Evolutionary conservation across 2,113 vertebrate species (phyloP).

Genomic region (Stercorarius parasiticus): DNA sequence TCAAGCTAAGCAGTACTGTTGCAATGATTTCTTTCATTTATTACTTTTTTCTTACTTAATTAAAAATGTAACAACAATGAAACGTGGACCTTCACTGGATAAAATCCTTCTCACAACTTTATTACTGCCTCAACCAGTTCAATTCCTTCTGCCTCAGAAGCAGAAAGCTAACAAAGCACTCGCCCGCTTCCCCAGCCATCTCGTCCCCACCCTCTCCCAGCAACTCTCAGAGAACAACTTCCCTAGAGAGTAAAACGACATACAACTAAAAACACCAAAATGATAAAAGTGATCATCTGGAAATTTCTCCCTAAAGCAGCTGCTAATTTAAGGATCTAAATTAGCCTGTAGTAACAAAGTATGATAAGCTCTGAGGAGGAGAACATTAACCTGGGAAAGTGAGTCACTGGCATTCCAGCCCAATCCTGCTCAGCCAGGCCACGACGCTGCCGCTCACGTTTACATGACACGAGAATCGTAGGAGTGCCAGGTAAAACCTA

Average conservation of each 20-base stretch:
- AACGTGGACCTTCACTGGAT: neutral
- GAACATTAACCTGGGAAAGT: neutral
- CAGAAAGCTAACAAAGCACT: neutral
- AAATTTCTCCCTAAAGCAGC: neutral
- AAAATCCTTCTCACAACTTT: neutral
- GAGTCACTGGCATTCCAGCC: neutral
- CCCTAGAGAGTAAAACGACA: neutral
- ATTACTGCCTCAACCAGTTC: neutral
- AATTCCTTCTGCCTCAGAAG: neutral
- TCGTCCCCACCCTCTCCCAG: neutral
- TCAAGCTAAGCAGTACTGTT: neutral
- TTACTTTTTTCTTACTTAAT: neutral
- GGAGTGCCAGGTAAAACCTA: neutral
- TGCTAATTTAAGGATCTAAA: slow-evolving; percentile 29
- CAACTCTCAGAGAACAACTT: neutral
- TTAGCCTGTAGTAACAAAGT: neutral
- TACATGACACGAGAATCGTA: neutral
- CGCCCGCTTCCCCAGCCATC: neutral
- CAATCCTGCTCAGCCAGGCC: neutral
- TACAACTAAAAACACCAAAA: neutral
- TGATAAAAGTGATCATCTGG: neutral
- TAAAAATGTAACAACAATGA: neutral
- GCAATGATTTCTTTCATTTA: neutral
- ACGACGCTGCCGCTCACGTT: neutral
- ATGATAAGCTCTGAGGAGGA: neutral